These are phyloP conservation scores for Cephus cinctus DNA, from an alignment of 1,140 invertebrate genomes.

Conservation along the genomic window DNA sequence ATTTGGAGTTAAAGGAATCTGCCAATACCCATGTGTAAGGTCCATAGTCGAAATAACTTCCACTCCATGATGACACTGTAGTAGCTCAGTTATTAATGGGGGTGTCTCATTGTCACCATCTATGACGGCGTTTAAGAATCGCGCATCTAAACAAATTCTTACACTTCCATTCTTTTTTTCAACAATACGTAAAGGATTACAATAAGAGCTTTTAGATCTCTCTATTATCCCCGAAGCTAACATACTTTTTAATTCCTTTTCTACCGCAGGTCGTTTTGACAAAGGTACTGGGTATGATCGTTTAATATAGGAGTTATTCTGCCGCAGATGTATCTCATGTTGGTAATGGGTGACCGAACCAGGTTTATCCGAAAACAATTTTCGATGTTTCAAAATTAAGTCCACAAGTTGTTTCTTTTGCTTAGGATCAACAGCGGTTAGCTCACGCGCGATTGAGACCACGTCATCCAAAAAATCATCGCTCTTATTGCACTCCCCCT, in stretches of 20 bases:
- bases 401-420: too few relatives aligned
- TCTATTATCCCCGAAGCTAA: slow-evolving; percentile 23
- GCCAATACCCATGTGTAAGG: slow-evolving; percentile 22
- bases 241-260: slow-evolving; percentile 17
- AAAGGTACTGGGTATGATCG: slow-evolving; percentile 20
- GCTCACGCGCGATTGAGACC: neutral
- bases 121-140: slow-evolving; percentile 23
- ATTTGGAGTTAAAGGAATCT: slow-evolving; percentile 11
- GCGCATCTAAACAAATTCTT: slow-evolving; percentile 30
- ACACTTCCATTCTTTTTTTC: slow-evolving; percentile 21
- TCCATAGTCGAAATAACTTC: slow-evolving; percentile 19
- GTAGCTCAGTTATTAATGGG: slow-evolving; percentile 17
- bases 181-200: slow-evolving; percentile 23
- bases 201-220: slow-evolving; percentile 21
- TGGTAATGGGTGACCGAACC: slow-evolving; percentile 13
- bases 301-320: slow-evolving; percentile 10
- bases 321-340: slow-evolving; percentile 17
- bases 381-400: slow-evolving; percentile 10
- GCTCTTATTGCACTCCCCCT: neutral
- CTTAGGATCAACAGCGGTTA: neutral
- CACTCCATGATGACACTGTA: neutral
- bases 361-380: slow-evolving; percentile 18
- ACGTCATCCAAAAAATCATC: slow-evolving; percentile 1
- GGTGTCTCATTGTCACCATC: slow-evolving; percentile 27
- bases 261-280: slow-evolving; percentile 1